A percentile compares a stretch with the other conserved stretches of the same genome.
Conservation (phyloP, 1,140 invertebrate genomes). For the Drosophila sechellia region DNA sequence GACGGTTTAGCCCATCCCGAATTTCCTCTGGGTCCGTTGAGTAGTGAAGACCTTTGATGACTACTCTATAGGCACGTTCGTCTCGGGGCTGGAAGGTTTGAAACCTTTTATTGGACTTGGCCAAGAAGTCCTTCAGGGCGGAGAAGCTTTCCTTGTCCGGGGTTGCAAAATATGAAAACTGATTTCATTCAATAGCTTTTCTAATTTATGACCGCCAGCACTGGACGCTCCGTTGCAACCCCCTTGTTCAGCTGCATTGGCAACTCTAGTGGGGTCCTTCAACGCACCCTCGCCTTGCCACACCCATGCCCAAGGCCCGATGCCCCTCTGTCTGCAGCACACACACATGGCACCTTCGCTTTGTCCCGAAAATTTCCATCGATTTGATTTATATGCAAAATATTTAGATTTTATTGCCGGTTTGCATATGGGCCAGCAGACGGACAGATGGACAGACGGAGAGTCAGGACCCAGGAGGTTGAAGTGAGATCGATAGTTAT, state of each 20-base stretch:
- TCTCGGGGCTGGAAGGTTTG: too few relatives aligned
- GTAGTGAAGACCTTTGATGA: too few relatives aligned
- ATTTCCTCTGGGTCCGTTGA: too few relatives aligned
- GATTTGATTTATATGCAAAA: conserved; percentile 83
- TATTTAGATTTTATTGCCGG: conserved; percentile 82
- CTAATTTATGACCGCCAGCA: neutral
- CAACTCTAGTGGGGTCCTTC: conserved; percentile 7
- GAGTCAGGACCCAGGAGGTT: conserved; percentile 38
- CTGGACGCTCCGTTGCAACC: neutral
- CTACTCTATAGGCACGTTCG: too few relatives aligned
- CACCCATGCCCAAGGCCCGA: neutral
- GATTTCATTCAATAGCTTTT: neutral
- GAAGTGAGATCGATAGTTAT: conserved; percentile 79
- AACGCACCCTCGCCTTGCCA: conserved; percentile 3
- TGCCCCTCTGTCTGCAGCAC: neutral
- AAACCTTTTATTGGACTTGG: too few relatives aligned
- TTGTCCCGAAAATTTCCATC: conserved; percentile 76
- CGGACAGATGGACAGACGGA: neutral
- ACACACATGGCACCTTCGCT: conserved; percentile 37
- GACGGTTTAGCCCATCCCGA: too few relatives aligned
- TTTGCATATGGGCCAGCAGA: conserved; percentile 66
- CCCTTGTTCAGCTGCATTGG: conserved; percentile 39
- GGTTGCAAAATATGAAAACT: neutral
- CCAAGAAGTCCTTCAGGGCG: too few relatives aligned
- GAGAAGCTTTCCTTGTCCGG: too few relatives aligned